Evolutionary conservation across 2,113 vertebrate species (phyloP), one percentile per base, ranked within the genome.

Genomic region (Chaetorhynchus papuensis): DNA sequence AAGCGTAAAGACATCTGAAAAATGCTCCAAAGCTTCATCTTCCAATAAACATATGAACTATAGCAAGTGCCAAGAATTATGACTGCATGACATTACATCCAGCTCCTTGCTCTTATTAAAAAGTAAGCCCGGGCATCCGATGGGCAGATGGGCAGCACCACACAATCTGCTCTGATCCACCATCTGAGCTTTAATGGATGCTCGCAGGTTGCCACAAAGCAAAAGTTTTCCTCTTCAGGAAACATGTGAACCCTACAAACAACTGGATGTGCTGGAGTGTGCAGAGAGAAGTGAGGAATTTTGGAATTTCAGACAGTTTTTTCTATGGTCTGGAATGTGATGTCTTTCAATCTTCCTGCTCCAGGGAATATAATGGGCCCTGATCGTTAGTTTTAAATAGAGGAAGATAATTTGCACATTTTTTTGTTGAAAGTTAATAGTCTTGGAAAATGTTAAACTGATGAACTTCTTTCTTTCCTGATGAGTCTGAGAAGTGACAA

Each of bases 11-110:
- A 96, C 79, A 96, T 96, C 92, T 94, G 75, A 95, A 97, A 96
- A 93, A 93, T 31, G 77, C 82, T 97, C 87, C 90, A 96, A 92
- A 97, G 85, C 93, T 68, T 90, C 92, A 87, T 78, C 86, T 94
- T 96, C 95, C 94, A 95, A 94, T 65, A 93, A 96, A 90, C 96
- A 96, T 79, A 87, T 70, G 95, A 96, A 95, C 93, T 95, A 72
- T 22, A 87, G 59, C 86, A 88, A 82, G 63, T 93, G 94, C 94
- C 96, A 94, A 96, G 81, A 96, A 93, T 91, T 94, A 88, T 95
- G 89, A 95, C 88, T 84, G 89, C 70, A 63, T 89, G 91, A 94
- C 95, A 96, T 77, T 86, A 80, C 77, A 94, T 68, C 96, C 86
- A 96, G 80, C 84, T 94, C 83, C 95, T 89, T 90, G 79, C 89